phyloP scores from a whole-genome alignment of 2,113 vertebrate species.

The Notothenia coriiceps region DNA sequence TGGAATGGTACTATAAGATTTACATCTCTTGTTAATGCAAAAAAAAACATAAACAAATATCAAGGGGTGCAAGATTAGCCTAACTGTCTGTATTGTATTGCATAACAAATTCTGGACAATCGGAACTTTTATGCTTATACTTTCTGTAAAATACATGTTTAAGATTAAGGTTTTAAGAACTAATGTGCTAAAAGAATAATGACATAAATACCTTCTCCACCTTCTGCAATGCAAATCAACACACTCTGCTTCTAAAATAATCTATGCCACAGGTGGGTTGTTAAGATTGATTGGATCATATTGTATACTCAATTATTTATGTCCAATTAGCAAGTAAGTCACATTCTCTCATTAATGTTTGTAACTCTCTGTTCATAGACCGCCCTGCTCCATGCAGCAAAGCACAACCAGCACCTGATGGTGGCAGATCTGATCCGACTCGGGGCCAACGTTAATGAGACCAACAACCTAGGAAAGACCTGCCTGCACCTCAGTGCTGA shows the following conservation, averaged over 20 bases:
- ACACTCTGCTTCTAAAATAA: too few species aligned
- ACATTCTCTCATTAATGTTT: background rate
- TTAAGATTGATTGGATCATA: background rate
- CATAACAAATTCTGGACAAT: too few species aligned
- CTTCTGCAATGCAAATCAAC: too few species aligned
- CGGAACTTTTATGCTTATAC: too few species aligned
- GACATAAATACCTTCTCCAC: too few species aligned
- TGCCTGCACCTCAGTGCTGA: slow-evolving; percentile 89
- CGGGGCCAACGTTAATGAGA: slow-evolving; percentile 85
- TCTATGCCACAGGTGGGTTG: background rate
- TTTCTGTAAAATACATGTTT: too few species aligned
- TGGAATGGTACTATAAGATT: slow-evolving; percentile 80
- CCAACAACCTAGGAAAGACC: slow-evolving; percentile 83
- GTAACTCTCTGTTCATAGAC: slow-evolving; percentile 77
- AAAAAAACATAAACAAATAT: too few species aligned
- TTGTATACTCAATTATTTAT: background rate
- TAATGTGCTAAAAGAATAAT: too few species aligned
- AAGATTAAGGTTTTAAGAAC: too few species aligned
- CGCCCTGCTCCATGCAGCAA: slow-evolving; percentile 87
- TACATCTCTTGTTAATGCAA: too few species aligned
- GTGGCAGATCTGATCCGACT: slow-evolving; percentile 86
- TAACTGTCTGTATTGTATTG: too few species aligned
- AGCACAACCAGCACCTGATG: slow-evolving; percentile 89
- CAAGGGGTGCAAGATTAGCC: too few species aligned
- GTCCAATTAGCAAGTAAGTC: background rate